These are phyloP conservation scores for Scaptodrosophila lebanonensis DNA, from an alignment of 1,140 invertebrate genomes.

Conservation along the genomic window DNA sequence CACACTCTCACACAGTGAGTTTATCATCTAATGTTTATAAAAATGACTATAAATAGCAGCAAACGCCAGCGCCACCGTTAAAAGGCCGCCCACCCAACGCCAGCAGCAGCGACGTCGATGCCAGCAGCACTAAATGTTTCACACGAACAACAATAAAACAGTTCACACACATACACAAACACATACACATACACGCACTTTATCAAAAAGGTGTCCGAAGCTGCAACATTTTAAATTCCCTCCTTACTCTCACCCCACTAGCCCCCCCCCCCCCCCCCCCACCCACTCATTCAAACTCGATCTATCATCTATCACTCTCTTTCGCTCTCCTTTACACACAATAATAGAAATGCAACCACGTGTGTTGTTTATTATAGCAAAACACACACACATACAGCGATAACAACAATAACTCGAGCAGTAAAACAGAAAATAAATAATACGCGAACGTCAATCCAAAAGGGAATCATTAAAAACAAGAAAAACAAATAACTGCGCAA, in stretches of 20 bases:
- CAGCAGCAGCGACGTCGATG: constrained; percentile 16
- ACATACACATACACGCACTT: constrained; percentile 41
- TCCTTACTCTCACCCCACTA: no score
- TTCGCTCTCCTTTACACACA: background rate
- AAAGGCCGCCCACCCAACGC: constrained; percentile 53
- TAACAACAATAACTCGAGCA: constrained; percentile 4
- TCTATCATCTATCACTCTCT: no score
- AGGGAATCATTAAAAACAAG: constrained; percentile 68
- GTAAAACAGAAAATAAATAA: constrained; percentile 25
- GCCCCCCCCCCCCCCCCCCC: no score
- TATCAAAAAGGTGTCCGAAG: no score
- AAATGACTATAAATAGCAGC: constrained; percentile 62
- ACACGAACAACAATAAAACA: constrained; percentile 43
- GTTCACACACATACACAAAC: constrained; percentile 3
- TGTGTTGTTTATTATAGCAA: constrained; percentile 66
- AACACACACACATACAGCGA: constrained; percentile 19
- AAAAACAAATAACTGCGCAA: constrained; percentile 72
- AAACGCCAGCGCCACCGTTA: constrained; percentile 42
- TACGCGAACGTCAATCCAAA: constrained; percentile 66
- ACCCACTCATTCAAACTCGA: no score
- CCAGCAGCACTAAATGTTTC: constrained; percentile 31
- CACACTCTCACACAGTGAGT: constrained; percentile 13
- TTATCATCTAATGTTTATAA: constrained; percentile 70
- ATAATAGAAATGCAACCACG: constrained; percentile 63
- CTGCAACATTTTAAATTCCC: no score